Evolutionary conservation across 1,140 invertebrate species (phyloP).

Genomic region (Helicoverpa armigera): DNA sequence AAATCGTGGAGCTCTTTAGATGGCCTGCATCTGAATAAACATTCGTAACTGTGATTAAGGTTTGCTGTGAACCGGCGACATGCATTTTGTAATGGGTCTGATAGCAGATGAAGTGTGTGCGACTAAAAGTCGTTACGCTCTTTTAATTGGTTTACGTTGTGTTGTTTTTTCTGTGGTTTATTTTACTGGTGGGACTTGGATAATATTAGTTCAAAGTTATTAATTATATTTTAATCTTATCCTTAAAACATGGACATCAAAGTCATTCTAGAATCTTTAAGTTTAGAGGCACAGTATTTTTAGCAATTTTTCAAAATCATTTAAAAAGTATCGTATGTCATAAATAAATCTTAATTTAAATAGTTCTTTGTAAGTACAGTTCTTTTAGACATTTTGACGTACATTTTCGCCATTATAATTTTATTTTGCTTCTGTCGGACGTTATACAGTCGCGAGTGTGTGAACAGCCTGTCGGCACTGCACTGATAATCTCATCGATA

Average conservation of each 20-base stretch:
- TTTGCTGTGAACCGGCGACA: conserved; percentile 49
- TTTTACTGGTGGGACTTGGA: not conserved
- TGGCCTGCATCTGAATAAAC: conserved; percentile 84
- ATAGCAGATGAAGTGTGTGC: not conserved
- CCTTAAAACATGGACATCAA: too few relatives aligned
- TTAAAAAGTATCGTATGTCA: too few relatives aligned
- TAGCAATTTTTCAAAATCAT: too few relatives aligned
- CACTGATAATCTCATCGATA: conserved; percentile 78
- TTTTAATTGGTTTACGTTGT: not conserved
- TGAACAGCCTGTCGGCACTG: conserved; percentile 57
- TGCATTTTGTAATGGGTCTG: conserved; percentile 9
- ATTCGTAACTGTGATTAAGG: conserved; percentile 70
- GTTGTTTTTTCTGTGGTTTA: not conserved
- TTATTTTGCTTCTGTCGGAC: not conserved
- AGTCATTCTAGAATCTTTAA: too few relatives aligned
- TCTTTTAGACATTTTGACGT: not conserved
- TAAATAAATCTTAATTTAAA: too few relatives aligned
- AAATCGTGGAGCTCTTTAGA: conserved; percentile 80
- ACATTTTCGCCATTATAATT: not conserved
- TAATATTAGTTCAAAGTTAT: not conserved
- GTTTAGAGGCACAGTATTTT: too few relatives aligned
- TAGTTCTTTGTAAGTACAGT: too few relatives aligned
- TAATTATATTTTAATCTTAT: too few relatives aligned
- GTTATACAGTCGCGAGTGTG: conserved; percentile 45
- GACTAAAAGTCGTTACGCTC: conserved; percentile 1